Evolutionary conservation across 1,140 invertebrate genomes (phyloP), one percentile per base, ranked within the genome.

Genomic region (Chlorops oryzae): DNA sequence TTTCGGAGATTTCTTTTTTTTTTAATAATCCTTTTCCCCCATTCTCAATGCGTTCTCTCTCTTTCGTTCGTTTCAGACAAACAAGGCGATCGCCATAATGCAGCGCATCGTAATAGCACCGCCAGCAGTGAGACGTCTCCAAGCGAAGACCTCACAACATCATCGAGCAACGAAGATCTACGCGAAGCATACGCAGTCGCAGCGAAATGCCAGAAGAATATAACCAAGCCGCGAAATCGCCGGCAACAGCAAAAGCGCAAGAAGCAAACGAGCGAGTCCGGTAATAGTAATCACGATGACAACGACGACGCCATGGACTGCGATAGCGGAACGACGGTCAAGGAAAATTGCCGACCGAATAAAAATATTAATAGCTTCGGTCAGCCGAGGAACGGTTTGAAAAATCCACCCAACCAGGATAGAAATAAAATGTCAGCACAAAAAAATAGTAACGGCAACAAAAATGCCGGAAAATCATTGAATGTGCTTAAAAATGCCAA

Each of bases 71-170:
- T n/a, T n/a, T n/a, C n/a, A n/a, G n/a, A n/a, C n/a, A n/a, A n/a
- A n/a, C n/a, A n/a, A n/a, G n/a, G n/a, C n/a, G n/a, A n/a, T 10
- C 60, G 58, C 42, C 66, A 69, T 55, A 69, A 70, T 59, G 52
- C 58, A 3, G 57, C 55, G 0, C 67, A 70, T 53, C 62, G 67
- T 18, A 70, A 70, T 37, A 70, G 67, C 55, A 68, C 64, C 46
- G 60, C 65, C 42, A 70, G 67, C 47, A 67, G 68, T 49, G 53
- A 59, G n/a, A 59, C 67, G 1, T 42, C 13, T 48, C 66, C 63
- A 57, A 63, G 67, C 52, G 65, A 67, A 22, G 50, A 56, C 12
- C 27, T 52, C 3, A 39, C 41, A 42, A 59, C 61, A 5, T 57
- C 58, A 21, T 68, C 63, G 13, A 66, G 64, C 22, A 54, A 66